Base-by-base conservation (phyloP, 2,888 invertebrate species). In the Ditula angustiorana region DNA sequence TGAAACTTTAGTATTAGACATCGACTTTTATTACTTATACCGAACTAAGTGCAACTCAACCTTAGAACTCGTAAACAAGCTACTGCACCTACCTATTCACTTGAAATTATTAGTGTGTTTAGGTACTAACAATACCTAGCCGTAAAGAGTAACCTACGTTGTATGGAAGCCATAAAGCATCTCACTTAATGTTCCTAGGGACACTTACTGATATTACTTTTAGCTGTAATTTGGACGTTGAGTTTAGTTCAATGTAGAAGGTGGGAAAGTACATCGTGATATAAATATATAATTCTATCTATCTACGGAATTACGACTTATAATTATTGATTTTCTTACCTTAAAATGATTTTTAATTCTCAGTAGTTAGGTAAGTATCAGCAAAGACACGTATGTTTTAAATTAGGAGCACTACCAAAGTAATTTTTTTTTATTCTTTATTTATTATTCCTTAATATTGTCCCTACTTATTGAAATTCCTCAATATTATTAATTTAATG, bases 81-180 rank as follows among this genome's bases (percentile, higher is more conserved):
- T 71, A 76, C 72, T 74, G 74, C 73, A 75, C 74, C 74, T 68
- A 71, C 67, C 73, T 74, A 78, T 79, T 76, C 76, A 81, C 77
- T 78, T 74, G 74, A 78, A 74, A 73, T 77, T 76, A 80, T 79
- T 76, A 76, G 74, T 76, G 68, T 74, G 70, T 72, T 74, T 68
- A 73, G 24, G 41, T 33, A 50, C 16, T 23, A 57, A 50, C 47
- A 24, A 26, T 28, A 30, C 56, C 70, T 62, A 65, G 69, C 68
- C 61, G 67, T 71, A 71, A 71, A 71, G 68, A 72, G 62, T 56
- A 71, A 67, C 69, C 67, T 66, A 68, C 50, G 57, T 37, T 66
- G 71, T 69, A 69, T 69, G 69, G 68, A 68, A 53, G 68, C 57
- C 62, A 69, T 68, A 75, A 72, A 74, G 71, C 68, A 62, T 69